Evolutionary conservation across 2,113 vertebrate species (phyloP).

Genomic region (Tragulus kanchil): DNA sequence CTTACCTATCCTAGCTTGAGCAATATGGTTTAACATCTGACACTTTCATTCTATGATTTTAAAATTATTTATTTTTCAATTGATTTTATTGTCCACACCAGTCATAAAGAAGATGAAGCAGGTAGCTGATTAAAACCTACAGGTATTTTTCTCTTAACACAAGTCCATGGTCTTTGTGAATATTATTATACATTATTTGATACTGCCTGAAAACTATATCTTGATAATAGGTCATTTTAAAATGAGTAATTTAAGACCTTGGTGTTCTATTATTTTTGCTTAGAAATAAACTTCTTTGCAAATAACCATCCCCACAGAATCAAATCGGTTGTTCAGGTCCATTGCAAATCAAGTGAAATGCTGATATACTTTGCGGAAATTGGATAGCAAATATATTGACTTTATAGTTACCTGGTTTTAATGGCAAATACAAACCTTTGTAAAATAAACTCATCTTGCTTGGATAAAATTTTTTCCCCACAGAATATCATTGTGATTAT

Average conservation of each 20-base stretch:
- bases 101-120: not conserved
- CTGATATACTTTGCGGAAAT: not conserved
- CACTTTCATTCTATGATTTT: not conserved
- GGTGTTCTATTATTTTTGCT: not conserved
- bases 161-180: not conserved
- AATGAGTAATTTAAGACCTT: not conserved
- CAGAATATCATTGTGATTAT: not conserved
- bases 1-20: not conserved
- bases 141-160: not conserved
- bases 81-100: not conserved
- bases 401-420: not conserved
- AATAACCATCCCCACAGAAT: not conserved
- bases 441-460: not conserved
- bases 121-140: not conserved
- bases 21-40: not conserved
- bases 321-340: not conserved
- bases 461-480: not conserved
- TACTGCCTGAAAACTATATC: not conserved
- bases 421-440: not conserved
- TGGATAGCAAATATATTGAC: not conserved
- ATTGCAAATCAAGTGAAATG: not conserved
- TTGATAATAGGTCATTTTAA: not conserved
- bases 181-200: not conserved
- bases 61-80: not conserved
- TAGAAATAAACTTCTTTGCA: not conserved